Evolutionary conservation across 2,888 invertebrate genomes (phyloP).

Genomic region (Standfussiana lucernea): DNA sequence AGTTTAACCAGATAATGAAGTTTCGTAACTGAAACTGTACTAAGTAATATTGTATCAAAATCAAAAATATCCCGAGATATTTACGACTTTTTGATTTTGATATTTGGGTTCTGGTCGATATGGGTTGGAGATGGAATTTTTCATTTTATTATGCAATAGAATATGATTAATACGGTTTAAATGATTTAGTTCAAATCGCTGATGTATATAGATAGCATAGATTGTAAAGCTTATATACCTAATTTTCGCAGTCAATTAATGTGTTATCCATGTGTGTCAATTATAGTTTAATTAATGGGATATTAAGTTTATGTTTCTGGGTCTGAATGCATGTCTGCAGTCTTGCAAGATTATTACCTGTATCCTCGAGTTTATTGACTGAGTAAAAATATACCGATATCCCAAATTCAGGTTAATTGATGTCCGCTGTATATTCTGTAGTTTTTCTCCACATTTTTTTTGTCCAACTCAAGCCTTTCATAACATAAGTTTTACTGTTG

Average conservation of each 20-base stretch:
- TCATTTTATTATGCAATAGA: neutral
- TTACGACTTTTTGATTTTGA: too few relatives aligned
- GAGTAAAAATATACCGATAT: constrained; percentile 4
- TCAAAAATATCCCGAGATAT: constrained; percentile 4
- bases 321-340: neutral
- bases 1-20: constrained; percentile 22
- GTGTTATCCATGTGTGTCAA: neutral
- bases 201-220: too few relatives aligned
- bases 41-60: constrained; percentile 17
- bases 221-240: neutral
- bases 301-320: neutral
- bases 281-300: neutral
- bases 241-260: neutral
- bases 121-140: constrained; percentile 4
- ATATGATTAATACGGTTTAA: neutral
- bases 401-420: constrained; percentile 31
- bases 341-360: neutral
- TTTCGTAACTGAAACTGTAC: constrained; percentile 25
- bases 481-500: constrained; percentile 21
- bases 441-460: constrained; percentile 38
- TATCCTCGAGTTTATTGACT: constrained; percentile 2
- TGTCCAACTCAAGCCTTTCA: neutral
- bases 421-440: constrained; percentile 5
- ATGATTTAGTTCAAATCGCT: neutral
- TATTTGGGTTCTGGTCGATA: neutral